Conservation (phyloP, 2,113 vertebrate species). For the Uria lomvia region DNA sequence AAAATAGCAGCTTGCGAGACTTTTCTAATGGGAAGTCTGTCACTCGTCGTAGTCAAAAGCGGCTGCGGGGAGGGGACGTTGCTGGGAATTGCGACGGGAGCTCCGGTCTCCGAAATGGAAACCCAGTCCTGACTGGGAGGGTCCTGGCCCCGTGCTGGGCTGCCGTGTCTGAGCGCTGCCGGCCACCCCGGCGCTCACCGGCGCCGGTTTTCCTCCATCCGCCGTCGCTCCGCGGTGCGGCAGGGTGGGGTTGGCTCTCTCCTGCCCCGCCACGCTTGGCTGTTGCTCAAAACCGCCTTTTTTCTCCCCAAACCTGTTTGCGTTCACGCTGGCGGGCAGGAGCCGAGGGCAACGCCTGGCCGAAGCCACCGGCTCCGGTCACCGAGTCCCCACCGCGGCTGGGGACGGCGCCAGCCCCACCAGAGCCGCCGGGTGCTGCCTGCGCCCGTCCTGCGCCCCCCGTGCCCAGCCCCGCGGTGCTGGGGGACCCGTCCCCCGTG, state of each 20-base stretch:
- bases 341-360: neutral
- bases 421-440: neutral
- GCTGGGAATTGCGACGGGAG: neutral
- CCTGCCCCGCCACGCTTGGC: neutral
- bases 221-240: fast-evolving
- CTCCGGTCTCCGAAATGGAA: neutral
- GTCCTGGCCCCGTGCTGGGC: neutral
- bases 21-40: neutral
- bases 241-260: too few relatives aligned
- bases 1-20: neutral
- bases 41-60: fast-evolving
- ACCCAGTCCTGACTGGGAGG: neutral
- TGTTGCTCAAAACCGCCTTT: neutral
- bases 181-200: neutral
- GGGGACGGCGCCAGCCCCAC: neutral
- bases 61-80: neutral
- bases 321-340: neutral
- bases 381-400: neutral
- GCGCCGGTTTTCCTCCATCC: neutral
- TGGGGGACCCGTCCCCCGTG: neutral
- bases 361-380: neutral
- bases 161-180: neutral
- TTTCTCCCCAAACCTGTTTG: neutral
- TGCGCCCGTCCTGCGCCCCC: fast-evolving
- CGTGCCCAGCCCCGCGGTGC: neutral